phyloP scores from a whole-genome alignment of 2,113 vertebrate species.

The Cololabis saira region DNA sequence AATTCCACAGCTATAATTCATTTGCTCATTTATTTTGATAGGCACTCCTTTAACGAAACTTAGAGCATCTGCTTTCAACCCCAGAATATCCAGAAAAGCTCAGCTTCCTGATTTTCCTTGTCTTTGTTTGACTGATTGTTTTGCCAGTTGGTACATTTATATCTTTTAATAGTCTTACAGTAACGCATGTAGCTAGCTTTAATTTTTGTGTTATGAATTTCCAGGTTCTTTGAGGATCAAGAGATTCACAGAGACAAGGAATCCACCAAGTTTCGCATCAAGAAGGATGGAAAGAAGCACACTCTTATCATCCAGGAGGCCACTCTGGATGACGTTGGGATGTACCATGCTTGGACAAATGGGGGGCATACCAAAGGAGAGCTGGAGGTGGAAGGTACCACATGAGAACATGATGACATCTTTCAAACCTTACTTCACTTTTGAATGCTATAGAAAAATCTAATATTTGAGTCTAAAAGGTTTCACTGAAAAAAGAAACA shows the following conservation, averaged over 20 bases:
- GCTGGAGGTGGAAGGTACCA: constrained; percentile 89
- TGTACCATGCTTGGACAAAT: constrained; percentile 87
- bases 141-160: too few relatives aligned
- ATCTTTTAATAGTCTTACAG: too few relatives aligned
- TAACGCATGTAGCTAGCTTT: background rate
- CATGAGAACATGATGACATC: background rate
- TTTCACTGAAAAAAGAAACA: too few relatives aligned
- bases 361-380: constrained; percentile 92
- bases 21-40: too few relatives aligned
- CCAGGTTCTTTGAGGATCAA: constrained; percentile 87
- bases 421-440: background rate
- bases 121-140: too few relatives aligned
- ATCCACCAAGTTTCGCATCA: constrained; percentile 84
- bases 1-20: too few relatives aligned
- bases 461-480: too few relatives aligned
- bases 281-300: constrained; percentile 90
- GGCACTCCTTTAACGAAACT: too few relatives aligned
- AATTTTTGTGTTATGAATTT: background rate
- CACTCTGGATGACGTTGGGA: constrained; percentile 82
- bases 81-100: too few relatives aligned
- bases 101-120: too few relatives aligned
- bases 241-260: constrained; percentile 86
- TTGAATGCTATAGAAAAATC: background rate
- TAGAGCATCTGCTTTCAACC: too few relatives aligned
- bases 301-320: constrained; percentile 88